phyloP scores from a whole-genome alignment of 2,113 vertebrate genomes.

The Scatophagus argus region DNA sequence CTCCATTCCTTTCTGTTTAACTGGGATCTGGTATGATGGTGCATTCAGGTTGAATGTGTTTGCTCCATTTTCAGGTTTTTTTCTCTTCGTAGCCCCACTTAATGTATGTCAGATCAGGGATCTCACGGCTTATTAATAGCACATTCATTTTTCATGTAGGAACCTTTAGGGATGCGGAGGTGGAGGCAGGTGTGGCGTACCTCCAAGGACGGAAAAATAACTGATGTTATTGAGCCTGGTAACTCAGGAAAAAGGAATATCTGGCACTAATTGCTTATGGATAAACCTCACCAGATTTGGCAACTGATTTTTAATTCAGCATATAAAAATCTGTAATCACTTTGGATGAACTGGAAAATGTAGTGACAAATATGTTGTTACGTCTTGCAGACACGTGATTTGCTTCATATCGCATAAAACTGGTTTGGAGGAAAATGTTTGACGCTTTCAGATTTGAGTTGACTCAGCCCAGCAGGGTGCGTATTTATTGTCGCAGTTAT shows the following conservation, averaged over 20 bases:
- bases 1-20: slow-evolving; percentile 34
- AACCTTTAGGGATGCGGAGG: slow-evolving; percentile 35
- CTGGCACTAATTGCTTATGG: not conserved
- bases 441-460: not conserved
- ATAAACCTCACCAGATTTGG: not conserved
- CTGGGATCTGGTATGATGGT: slow-evolving; percentile 35
- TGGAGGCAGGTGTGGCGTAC: slow-evolving; percentile 33
- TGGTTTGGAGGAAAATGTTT: slow-evolving; percentile 13
- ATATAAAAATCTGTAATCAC: not conserved
- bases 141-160: slow-evolving; percentile 35
- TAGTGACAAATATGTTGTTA: not conserved
- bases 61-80: slow-evolving; percentile 48
- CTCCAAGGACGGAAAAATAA: slow-evolving; percentile 3
- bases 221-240: not conserved
- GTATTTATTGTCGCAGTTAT: not conserved
- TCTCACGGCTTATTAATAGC: slow-evolving; percentile 47
- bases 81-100: slow-evolving; percentile 47
- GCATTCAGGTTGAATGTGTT: slow-evolving; percentile 55
- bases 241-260: slow-evolving; percentile 44
- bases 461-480: not conserved
- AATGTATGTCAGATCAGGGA: slow-evolving; percentile 62
- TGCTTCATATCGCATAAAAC: slow-evolving; percentile 7
- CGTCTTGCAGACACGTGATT: not conserved
- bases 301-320: not conserved
- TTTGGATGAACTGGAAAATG: slow-evolving; percentile 12